Conservation (phyloP, 2,888 invertebrate species). For the Notodonta dromedarius region DNA sequence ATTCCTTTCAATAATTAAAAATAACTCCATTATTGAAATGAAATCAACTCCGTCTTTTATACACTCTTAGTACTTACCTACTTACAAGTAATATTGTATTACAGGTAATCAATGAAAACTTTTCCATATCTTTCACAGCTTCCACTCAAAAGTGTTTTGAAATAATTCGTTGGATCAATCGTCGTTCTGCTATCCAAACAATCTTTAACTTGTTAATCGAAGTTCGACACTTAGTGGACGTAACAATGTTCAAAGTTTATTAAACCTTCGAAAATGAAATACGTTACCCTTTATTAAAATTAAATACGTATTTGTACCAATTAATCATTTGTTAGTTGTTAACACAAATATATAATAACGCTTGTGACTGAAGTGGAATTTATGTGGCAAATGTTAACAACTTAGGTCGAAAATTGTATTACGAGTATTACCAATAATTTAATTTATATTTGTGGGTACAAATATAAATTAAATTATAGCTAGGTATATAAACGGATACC, state of each 20-base stretch:
- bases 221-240: constrained; percentile 54
- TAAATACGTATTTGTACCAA: constrained; percentile 18
- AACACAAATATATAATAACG: background rate
- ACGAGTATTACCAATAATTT: too few relatives aligned
- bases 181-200: constrained; percentile 52
- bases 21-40: background rate
- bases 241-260: constrained; percentile 49
- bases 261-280: constrained; percentile 49
- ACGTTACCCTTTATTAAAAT: constrained; percentile 41
- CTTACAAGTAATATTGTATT: background rate
- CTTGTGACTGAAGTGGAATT: background rate
- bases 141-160: constrained; percentile 10
- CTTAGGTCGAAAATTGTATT: too few relatives aligned
- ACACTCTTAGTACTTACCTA: background rate
- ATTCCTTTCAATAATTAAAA: too few relatives aligned
- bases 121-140: background rate
- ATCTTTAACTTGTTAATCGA: constrained; percentile 65
- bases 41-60: background rate
- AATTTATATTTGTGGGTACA: too few relatives aligned
- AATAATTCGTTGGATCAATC: constrained; percentile 26
- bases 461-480: too few relatives aligned
- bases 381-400: too few relatives aligned
- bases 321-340: constrained; percentile 13
- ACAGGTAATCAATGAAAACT: background rate
- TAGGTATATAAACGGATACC: too few relatives aligned